A percentile compares a stretch with the other conserved stretches of the same genome.
These are phyloP conservation scores for Hippocampus kuda DNA, from an alignment of 2,797 vertebrate species.

Conservation along the genomic window DNA sequence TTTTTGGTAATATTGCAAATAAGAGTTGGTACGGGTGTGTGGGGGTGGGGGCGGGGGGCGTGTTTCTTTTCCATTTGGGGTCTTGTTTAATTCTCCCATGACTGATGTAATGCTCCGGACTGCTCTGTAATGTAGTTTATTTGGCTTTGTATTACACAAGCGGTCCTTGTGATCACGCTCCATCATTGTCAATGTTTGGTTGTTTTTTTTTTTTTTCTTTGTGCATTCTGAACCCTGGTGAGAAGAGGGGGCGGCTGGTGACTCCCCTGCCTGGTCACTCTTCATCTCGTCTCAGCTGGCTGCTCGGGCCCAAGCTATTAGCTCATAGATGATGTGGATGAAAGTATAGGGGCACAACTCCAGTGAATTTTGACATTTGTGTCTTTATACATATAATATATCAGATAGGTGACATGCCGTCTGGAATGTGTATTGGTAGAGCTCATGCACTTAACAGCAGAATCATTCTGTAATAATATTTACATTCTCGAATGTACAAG, in stretches of 20 bases:
- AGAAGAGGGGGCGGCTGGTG: constrained; percentile 42
- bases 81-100: constrained; percentile 43
- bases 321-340: not conserved
- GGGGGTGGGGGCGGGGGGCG: not conserved
- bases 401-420: no score
- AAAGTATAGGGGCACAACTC: not conserved
- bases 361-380: not conserved
- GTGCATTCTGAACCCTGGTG: constrained; percentile 28
- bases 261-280: constrained; percentile 48
- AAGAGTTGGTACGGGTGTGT: not conserved
- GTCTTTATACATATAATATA: not conserved
- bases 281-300: constrained; percentile 49
- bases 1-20: constrained; percentile 9
- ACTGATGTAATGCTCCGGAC: constrained; percentile 56
- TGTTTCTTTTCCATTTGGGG: constrained; percentile 32
- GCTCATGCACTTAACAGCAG: no score
- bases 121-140: constrained; percentile 58
- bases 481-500: no score
- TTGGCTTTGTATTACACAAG: constrained; percentile 17
- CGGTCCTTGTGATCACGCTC: constrained; percentile 24
- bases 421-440: no score
- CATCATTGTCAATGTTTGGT: constrained; percentile 43
- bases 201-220: constrained; percentile 35
- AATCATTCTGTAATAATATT: no score
- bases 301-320: constrained; percentile 11